phyloP scores from a whole-genome alignment of 2,797 vertebrate species.

The Gallinago solitaria region DNA sequence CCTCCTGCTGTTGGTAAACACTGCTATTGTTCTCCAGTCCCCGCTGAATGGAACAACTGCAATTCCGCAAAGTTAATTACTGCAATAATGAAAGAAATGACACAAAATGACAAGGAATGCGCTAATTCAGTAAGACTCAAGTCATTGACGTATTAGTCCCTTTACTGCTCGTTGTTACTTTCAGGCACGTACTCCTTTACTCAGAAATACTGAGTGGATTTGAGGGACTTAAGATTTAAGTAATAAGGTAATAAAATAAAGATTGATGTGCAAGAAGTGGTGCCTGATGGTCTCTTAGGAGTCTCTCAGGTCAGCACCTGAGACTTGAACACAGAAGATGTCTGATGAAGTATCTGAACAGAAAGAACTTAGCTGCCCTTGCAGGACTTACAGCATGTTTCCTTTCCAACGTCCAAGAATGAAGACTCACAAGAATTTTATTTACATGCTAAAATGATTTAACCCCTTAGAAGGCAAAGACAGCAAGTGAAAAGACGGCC shows the following conservation, averaged over 20 bases:
- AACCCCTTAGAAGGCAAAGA: not conserved
- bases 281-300: not conserved
- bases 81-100: slow-evolving; percentile 63
- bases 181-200: slow-evolving; percentile 12
- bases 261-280: not conserved
- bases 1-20: slow-evolving; percentile 73
- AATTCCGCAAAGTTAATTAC: slow-evolving; percentile 64
- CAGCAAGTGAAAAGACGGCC: not conserved
- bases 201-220: slow-evolving; percentile 1
- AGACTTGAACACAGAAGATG: not conserved
- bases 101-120: slow-evolving; percentile 56
- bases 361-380: not conserved
- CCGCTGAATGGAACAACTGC: slow-evolving; percentile 54
- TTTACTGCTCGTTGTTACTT: slow-evolving; percentile 27
- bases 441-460: not conserved
- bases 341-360: not conserved
- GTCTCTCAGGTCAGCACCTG: not conserved
- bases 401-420: not conserved
- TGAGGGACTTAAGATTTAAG: not conserved
- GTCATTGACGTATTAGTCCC: slow-evolving; percentile 31
- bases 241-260: not conserved
- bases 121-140: slow-evolving; percentile 40
- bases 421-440: not conserved
- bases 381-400: not conserved
- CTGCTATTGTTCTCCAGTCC: slow-evolving; percentile 59